phyloP scores from a whole-genome alignment of 2,888 invertebrate genomes.

The Ornithoptera alexandrae region DNA sequence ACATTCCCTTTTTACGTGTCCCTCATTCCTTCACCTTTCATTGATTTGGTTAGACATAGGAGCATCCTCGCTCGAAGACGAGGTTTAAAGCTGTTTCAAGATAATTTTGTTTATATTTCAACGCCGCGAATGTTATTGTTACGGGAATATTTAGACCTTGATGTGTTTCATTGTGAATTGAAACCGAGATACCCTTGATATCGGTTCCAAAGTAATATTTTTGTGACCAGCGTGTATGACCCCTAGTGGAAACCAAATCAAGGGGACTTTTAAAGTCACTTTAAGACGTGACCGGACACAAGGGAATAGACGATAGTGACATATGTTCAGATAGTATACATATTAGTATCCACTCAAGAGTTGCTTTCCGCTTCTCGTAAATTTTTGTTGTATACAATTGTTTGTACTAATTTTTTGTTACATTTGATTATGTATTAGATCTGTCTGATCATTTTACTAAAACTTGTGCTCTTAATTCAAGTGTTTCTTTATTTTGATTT shows the following conservation, averaged over 20 bases:
- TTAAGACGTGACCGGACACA: conserved; percentile 83
- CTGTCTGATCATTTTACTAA: no score
- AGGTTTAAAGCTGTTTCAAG: background rate
- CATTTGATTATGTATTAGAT: no score
- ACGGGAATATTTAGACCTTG: background rate
- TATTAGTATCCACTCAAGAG: no score
- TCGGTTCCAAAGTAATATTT: conserved; percentile 53
- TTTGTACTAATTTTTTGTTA: no score
- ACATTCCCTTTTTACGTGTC: conserved; percentile 36
- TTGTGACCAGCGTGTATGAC: conserved; percentile 76
- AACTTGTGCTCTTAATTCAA: no score
- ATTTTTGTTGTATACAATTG: no score
- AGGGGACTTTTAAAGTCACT: conserved; percentile 83
- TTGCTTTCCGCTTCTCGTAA: no score
- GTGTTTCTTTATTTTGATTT: no score
- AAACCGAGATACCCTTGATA: conserved; percentile 35
- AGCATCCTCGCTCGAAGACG: background rate
- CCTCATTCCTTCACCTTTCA: conserved; percentile 32
- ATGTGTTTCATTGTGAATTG: conserved; percentile 12
- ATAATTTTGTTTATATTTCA: background rate
- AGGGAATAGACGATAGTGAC: conserved; percentile 55
- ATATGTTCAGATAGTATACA: no score
- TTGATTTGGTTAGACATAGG: conserved; percentile 31
- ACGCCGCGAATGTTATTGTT: conserved; percentile 6
- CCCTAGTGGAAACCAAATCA: conserved; percentile 91